Conservation (phyloP, 2,888 invertebrate genomes). For the Auanema freiburgensis region DNA sequence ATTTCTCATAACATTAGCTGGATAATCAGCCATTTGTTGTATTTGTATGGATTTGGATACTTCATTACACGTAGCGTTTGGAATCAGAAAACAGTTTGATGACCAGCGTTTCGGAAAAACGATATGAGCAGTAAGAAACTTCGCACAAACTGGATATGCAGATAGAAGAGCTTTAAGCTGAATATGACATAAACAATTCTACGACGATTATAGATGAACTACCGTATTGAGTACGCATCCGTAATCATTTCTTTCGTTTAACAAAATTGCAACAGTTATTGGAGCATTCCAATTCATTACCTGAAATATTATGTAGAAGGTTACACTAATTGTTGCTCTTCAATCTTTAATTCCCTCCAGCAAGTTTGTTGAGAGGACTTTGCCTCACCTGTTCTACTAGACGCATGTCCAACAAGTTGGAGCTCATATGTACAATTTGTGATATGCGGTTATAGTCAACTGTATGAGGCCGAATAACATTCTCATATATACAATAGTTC, state of each 20-base stretch:
- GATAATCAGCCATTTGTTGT: conserved; percentile 13
- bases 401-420: conserved; percentile 8
- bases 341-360: no score
- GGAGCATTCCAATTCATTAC: conserved; percentile 4
- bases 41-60: neutral
- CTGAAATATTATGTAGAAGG: no score
- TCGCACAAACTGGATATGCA: neutral
- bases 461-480: neutral
- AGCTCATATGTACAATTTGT: conserved; percentile 19
- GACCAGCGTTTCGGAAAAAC: neutral
- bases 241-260: neutral
- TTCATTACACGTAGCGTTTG: neutral
- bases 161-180: neutral
- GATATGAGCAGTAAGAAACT: conserved; percentile 17
- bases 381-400: conserved; percentile 19
- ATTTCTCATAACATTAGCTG: conserved; percentile 22
- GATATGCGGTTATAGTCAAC: conserved; percentile 13
- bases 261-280: conserved; percentile 11
- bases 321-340: no score
- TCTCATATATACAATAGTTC: conserved; percentile 11
- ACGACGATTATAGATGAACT: no score
- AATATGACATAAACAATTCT: conserved; percentile 1
- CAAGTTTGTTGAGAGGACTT: no score
- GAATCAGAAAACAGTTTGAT: neutral
- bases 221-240: no score